Evolutionary conservation across 2,113 vertebrate genomes (phyloP), one percentile per base, ranked within the genome.

Genomic region (Oryzias celebensis): DNA sequence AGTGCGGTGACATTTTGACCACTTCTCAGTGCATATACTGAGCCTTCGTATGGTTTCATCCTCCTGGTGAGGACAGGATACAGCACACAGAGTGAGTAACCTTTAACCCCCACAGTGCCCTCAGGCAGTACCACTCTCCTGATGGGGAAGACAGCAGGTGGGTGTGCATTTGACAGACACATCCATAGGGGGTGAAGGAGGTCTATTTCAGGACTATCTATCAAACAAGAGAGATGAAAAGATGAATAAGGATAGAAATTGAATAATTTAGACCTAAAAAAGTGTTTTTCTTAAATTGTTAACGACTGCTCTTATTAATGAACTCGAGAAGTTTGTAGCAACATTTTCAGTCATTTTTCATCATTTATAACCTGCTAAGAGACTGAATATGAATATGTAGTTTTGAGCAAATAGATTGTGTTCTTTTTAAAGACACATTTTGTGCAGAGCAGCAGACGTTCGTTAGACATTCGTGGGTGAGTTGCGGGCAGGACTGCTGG

Each of bases 91-190:
- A 58, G 62, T 8, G 59, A 36, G 46, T 88, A 74, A 83, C 78
- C 80, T 88, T 86, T 78, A 63, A 81, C 73, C 83, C 82, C 80
- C 45, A 62, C 66, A n/a, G 80, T 14, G 72, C 20, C 42, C 60
- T 58, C 68, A 71, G 66, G 65, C 70, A 73, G 49, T 12, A 59
- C 57, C 59, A 61, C 46, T 63, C 63, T 64, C 49, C 58, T 45
- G 46, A 24, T 56, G 62, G 52, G 56, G 68, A 55, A 23, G 51
- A 56, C 55, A 45, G n/a, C 23, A 59, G 58, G 71, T 62, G 62
- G 65, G 68, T 51, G 71, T 57, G 24, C 58, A 31, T 77, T 64
- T 70, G 62, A 73, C 71, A 71, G 46, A 71, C 8, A 58, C 20
- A 43, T 50, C 58, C 45, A 50, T 13, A 14, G 56, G 59, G 22